These are phyloP conservation scores for Acipenser transmontanus DNA, from an alignment of 2,797 vertebrate genomes.

Conservation along the genomic window DNA sequence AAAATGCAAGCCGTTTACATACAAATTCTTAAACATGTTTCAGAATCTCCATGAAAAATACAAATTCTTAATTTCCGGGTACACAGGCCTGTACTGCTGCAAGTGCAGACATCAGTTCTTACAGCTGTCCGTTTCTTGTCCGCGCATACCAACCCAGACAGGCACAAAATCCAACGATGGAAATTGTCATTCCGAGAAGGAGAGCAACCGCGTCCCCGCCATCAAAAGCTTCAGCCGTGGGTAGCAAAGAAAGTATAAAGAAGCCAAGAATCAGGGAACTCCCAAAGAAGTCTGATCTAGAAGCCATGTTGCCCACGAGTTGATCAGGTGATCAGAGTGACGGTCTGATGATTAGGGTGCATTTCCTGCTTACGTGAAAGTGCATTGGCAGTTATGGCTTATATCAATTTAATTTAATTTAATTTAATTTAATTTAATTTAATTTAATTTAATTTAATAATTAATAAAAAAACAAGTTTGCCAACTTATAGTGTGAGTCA, in stretches of 20 bases:
- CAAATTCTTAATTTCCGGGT: slow-evolving; percentile 13
- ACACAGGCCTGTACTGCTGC: slow-evolving; percentile 9
- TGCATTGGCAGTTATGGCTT: no score
- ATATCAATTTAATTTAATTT: neutral
- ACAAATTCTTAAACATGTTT: no score
- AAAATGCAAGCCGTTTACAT: no score
- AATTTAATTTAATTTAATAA: slow-evolving; percentile 7
- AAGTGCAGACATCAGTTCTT: slow-evolving; percentile 27
- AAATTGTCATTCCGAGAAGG: slow-evolving; percentile 65
- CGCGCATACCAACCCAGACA: slow-evolving; percentile 85
- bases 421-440: neutral
- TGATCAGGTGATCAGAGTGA: slow-evolving; percentile 17
- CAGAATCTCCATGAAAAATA: no score
- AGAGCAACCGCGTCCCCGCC: slow-evolving; percentile 77
- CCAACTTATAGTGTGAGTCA: no score
- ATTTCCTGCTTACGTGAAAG: slow-evolving; percentile 40
- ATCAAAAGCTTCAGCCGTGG: slow-evolving; percentile 72
- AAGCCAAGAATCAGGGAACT: slow-evolving; percentile 33
- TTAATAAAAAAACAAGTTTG: neutral
- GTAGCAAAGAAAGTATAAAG: slow-evolving; percentile 52
- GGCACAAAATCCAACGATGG: slow-evolving; percentile 74
- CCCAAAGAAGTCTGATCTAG: slow-evolving; percentile 23
- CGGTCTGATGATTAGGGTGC: slow-evolving; percentile 38
- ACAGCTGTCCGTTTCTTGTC: slow-evolving; percentile 69
- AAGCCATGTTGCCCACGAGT: slow-evolving; percentile 60